phyloP scores from a whole-genome alignment of 1,140 invertebrate genomes.

The Magallana angulata region DNA sequence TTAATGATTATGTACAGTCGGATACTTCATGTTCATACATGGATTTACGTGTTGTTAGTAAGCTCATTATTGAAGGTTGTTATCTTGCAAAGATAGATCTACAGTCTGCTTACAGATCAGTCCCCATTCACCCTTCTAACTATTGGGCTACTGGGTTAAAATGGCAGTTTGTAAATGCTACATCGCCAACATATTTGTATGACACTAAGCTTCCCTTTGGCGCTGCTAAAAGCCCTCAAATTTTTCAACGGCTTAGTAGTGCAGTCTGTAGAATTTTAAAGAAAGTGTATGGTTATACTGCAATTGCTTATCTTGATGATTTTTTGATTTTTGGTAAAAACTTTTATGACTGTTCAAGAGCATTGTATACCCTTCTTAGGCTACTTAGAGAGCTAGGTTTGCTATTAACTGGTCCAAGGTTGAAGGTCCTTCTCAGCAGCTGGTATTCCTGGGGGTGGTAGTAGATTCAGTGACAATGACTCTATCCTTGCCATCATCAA shows the following conservation, averaged over 20 bases:
- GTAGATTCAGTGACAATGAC: too few relatives aligned
- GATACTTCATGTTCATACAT: constrained; percentile 39
- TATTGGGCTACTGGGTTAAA: constrained; percentile 30
- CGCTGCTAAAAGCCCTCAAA: constrained; percentile 33
- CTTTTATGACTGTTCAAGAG: constrained; percentile 7
- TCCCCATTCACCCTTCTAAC: constrained; percentile 40
- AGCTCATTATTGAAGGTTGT: constrained; percentile 4
- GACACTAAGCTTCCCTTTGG: constrained; percentile 49
- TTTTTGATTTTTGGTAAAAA: constrained; percentile 42
- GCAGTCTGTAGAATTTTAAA: constrained; percentile 49
- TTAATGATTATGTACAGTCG: neutral
- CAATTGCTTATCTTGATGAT: constrained; percentile 48
- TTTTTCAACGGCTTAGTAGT: constrained; percentile 45
- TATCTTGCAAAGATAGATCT: constrained; percentile 48
- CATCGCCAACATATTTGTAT: constrained; percentile 31
- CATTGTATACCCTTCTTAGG: neutral
- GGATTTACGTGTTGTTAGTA: constrained; percentile 20
- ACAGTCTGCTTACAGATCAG: constrained; percentile 47
- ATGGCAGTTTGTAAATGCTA: constrained; percentile 38
- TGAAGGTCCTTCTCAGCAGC: neutral
- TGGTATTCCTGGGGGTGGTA: constrained; percentile 44
- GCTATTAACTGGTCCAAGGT: constrained; percentile 41
- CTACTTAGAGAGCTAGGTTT: constrained; percentile 37
- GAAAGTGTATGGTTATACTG: constrained; percentile 13
- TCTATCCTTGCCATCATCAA: too few relatives aligned